A percentile compares a stretch with the other conserved stretches of the same genome.
These are phyloP conservation scores for Alcis repandata DNA, from an alignment of 2,888 invertebrate species.

Conservation along the genomic window DNA sequence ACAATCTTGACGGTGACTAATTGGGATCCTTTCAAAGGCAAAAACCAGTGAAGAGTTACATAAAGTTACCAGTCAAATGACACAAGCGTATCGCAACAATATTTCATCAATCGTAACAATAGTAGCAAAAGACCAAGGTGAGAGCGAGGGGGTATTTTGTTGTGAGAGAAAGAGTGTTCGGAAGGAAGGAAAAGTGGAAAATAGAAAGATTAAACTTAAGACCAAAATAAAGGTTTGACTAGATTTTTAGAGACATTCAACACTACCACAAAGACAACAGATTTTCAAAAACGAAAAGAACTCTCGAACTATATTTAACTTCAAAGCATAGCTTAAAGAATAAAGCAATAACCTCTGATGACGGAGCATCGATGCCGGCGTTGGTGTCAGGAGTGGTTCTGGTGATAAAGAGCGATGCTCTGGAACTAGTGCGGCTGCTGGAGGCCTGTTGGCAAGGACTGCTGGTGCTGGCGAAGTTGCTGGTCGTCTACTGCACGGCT, in stretches of 20 bases:
- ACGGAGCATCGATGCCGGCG: slow-evolving; percentile 54
- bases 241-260: too few species aligned
- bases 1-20: slow-evolving; percentile 22
- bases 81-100: slow-evolving; percentile 1
- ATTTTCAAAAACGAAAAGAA: neutral
- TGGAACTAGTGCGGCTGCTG: slow-evolving; percentile 77
- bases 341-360: slow-evolving; percentile 30
- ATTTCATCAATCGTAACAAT: slow-evolving; percentile 6
- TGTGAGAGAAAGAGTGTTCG: neutral
- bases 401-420: slow-evolving; percentile 75
- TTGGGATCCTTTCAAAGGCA: slow-evolving; percentile 17
- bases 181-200: neutral
- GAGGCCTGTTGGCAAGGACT: slow-evolving; percentile 85
- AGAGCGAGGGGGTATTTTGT: neutral
- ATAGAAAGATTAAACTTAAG: too few species aligned
- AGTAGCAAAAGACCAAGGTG: neutral
- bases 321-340: slow-evolving; percentile 5
- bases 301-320: neutral
- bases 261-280: too few species aligned
- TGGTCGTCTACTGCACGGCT: slow-evolving; percentile 66
- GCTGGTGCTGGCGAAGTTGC: slow-evolving; percentile 78
- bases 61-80: slow-evolving; percentile 17
- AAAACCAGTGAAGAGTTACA: slow-evolving; percentile 20
- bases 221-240: neutral
- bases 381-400: slow-evolving; percentile 67